These are phyloP conservation scores for Clivina fossor DNA, from an alignment of 2,888 invertebrate species.

Conservation along the genomic window DNA sequence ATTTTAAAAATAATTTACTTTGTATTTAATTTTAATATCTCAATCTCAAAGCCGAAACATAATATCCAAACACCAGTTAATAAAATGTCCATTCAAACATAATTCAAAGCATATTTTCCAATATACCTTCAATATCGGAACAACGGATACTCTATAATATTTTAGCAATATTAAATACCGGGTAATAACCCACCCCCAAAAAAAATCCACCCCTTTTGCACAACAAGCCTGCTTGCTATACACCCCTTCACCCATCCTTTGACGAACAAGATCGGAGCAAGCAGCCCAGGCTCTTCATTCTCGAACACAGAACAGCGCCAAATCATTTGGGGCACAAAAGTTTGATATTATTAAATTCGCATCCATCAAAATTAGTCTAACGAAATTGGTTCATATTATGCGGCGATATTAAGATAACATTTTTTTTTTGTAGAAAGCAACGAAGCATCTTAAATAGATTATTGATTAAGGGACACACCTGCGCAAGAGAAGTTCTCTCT, in stretches of 20 bases:
- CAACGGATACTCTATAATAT: conserved; percentile 1
- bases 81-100: too few relatives aligned
- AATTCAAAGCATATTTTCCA: too few relatives aligned
- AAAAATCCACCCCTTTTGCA: too few relatives aligned
- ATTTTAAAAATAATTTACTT: too few relatives aligned
- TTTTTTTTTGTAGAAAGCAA: conserved; percentile 17
- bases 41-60: too few relatives aligned
- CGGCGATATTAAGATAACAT: conserved; percentile 21
- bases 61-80: too few relatives aligned
- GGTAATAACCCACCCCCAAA: conserved; percentile 16
- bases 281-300: neutral
- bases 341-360: conserved; percentile 28
- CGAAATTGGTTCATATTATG: conserved; percentile 24
- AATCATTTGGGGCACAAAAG: conserved; percentile 23
- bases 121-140: too few relatives aligned
- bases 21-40: too few relatives aligned
- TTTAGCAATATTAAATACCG: conserved; percentile 16
- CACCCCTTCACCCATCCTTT: too few relatives aligned
- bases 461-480: conserved; percentile 32
- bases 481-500: conserved; percentile 14
- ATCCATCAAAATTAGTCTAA: conserved; percentile 33
- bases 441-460: conserved; percentile 26
- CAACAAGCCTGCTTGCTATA: too few relatives aligned
- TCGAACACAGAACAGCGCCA: conserved; percentile 7
- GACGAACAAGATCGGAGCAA: neutral